Evolutionary conservation across 2,113 vertebrate species (phyloP).

Genomic region (Diphyllodes magnificus): DNA sequence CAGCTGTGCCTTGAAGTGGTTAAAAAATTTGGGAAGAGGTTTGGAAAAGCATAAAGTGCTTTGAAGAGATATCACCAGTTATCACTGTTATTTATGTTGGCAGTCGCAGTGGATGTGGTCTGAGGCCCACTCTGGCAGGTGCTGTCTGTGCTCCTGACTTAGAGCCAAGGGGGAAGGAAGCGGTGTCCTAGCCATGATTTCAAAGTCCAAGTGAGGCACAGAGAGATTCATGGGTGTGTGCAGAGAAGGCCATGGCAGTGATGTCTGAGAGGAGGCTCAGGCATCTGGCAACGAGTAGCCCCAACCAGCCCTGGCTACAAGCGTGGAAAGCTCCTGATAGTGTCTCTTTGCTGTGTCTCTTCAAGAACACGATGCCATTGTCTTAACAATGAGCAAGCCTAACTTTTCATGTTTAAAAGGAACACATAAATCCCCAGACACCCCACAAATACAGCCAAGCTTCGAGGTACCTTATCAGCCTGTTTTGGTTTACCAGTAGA

Average conservation of each 20-base stretch:
- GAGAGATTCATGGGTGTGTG: background rate
- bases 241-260: background rate
- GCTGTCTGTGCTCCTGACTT: background rate
- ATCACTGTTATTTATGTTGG: background rate
- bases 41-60: background rate
- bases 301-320: fast-evolving
- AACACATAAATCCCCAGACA: background rate
- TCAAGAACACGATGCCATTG: background rate
- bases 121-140: background rate
- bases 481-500: background rate
- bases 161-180: background rate
- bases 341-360: background rate
- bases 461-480: background rate
- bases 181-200: background rate
- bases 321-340: background rate
- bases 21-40: background rate
- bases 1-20: background rate
- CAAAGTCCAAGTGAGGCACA: background rate
- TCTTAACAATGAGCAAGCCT: background rate
- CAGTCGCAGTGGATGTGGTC: background rate
- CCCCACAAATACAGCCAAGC: background rate
- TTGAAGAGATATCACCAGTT: background rate
- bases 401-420: background rate
- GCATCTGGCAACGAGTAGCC: background rate
- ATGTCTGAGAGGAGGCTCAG: background rate